A percentile compares a stretch with the other conserved stretches of the same genome.
Conservation (phyloP, 2,113 vertebrate species). For the Pheucticus melanocephalus region DNA sequence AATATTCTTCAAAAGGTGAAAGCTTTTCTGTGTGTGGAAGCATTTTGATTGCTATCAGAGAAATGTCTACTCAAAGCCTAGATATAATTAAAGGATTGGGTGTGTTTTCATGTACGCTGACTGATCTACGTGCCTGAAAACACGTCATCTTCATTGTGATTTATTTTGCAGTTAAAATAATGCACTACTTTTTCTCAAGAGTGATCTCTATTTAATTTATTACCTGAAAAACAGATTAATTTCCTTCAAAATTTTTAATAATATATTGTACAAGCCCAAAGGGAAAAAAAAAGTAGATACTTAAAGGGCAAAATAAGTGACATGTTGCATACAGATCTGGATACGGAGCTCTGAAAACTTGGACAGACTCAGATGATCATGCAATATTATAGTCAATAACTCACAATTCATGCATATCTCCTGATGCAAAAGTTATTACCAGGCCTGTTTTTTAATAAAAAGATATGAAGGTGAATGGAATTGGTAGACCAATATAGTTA, state of each 20-base stretch:
- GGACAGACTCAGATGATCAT: background rate
- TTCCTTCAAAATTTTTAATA: conserved; percentile 12
- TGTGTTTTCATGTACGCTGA: background rate
- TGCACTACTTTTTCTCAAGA: background rate
- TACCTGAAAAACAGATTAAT: conserved; percentile 17
- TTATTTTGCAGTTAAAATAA: conserved; percentile 31
- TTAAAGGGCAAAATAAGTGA: background rate
- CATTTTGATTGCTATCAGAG: background rate
- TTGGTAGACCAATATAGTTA: background rate
- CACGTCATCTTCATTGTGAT: background rate
- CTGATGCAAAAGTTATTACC: conserved; percentile 12
- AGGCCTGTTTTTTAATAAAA: conserved; percentile 44
- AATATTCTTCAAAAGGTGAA: background rate
- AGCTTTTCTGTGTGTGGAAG: background rate
- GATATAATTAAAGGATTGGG: background rate
- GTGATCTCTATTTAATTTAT: conserved; percentile 24
- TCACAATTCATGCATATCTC: background rate
- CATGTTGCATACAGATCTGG: background rate
- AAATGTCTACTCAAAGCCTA: background rate
- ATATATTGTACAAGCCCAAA: background rate
- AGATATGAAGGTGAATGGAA: conserved; percentile 6
- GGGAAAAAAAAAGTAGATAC: background rate
- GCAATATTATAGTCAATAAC: conserved; percentile 14
- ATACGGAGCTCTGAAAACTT: background rate
- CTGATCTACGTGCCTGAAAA: background rate